phyloP scores from a whole-genome alignment of 1,140 invertebrate species.

The Penaeus chinensis region DNA sequence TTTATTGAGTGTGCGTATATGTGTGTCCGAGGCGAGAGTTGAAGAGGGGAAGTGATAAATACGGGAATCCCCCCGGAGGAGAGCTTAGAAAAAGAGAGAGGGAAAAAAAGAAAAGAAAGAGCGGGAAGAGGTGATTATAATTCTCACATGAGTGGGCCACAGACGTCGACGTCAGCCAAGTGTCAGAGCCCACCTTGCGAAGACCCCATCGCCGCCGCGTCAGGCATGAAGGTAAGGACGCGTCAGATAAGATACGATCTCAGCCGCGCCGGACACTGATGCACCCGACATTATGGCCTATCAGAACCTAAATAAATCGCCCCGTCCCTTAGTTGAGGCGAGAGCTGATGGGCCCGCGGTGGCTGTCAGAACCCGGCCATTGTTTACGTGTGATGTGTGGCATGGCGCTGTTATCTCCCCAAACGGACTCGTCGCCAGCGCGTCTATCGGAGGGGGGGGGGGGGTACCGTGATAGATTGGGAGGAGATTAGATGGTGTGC shows the following conservation, averaged over 20 bases:
- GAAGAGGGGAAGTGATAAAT: conserved; percentile 34
- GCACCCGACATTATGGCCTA: not conserved
- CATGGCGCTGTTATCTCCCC: too few relatives aligned
- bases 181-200: not conserved
- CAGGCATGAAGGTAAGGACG: conserved; percentile 43
- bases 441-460: not conserved
- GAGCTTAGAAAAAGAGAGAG: not conserved
- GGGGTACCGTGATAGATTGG: not conserved
- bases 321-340: not conserved
- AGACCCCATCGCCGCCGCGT: not conserved
- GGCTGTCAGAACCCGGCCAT: too few relatives aligned
- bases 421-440: too few relatives aligned
- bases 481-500: too few relatives aligned
- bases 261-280: not conserved
- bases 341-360: not conserved
- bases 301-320: not conserved
- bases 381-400: too few relatives aligned
- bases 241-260: not conserved
- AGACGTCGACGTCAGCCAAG: conserved; percentile 15
- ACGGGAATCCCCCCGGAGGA: conserved; percentile 14
- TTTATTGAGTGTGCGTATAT: conserved; percentile 58
- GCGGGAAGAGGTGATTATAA: conserved; percentile 24
- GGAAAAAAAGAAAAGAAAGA: not conserved
- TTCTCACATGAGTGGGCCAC: conserved; percentile 35
- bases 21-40: conserved; percentile 41